Evolutionary conservation across 2,113 vertebrate genomes (phyloP).

Genomic region (Bucco capensis): DNA sequence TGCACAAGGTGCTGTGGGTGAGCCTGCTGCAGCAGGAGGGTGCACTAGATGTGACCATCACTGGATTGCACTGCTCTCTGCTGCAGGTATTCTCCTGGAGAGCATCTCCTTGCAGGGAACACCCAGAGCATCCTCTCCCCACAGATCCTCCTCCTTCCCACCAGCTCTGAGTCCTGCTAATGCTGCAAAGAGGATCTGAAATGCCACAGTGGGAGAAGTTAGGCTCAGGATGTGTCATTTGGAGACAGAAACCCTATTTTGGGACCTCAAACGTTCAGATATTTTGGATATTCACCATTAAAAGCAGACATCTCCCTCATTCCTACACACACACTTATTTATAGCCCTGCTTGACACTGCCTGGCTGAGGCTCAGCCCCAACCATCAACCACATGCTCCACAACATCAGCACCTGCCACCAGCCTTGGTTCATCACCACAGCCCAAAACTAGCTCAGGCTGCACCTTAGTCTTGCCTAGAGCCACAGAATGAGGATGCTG

Average conservation of each 20-base stretch:
- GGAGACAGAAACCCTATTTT: slow-evolving; percentile 22
- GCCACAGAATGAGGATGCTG: too few relatives aligned
- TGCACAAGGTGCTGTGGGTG: too few relatives aligned
- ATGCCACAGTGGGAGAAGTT: neutral
- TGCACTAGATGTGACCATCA: too few relatives aligned
- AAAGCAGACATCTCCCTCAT: slow-evolving; percentile 27
- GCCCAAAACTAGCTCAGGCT: neutral
- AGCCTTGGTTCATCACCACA: neutral
- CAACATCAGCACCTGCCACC: neutral
- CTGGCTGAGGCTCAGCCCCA: neutral
- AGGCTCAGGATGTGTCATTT: neutral
- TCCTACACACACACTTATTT: slow-evolving; percentile 42
- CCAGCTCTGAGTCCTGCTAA: neutral
- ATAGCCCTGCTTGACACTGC: neutral
- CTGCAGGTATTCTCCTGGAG: neutral
- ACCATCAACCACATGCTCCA: neutral
- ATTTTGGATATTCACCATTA: slow-evolving; percentile 53
- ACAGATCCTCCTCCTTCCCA: neutral
- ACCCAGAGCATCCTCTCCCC: neutral
- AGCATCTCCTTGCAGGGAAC: neutral
- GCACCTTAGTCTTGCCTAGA: neutral
- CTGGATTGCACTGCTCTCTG: neutral
- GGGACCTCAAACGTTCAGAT: neutral
- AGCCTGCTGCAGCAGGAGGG: too few relatives aligned
- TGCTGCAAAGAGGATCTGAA: neutral